phyloP scores from a whole-genome alignment of 2,113 vertebrate species.

The Tragelaphus strepsiceros region DNA sequence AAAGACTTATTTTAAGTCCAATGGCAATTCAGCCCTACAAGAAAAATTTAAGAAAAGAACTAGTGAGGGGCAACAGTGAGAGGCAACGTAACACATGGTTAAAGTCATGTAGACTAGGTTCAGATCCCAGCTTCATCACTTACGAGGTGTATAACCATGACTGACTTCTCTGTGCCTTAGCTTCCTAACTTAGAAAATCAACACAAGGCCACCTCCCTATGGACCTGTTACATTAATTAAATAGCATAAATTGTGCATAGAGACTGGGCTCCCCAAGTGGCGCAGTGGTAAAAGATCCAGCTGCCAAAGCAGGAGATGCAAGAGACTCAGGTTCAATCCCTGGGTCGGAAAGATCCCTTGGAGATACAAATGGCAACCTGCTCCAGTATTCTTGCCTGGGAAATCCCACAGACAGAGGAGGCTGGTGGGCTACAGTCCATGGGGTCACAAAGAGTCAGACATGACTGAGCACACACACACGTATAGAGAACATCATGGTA shows the following conservation, averaged over 20 bases:
- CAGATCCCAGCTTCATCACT: background rate
- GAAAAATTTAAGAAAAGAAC: background rate
- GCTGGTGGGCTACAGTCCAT: background rate
- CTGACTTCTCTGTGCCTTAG: background rate
- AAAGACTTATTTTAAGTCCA: background rate
- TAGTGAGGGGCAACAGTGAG: background rate
- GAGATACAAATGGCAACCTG: background rate
- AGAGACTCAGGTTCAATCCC: background rate
- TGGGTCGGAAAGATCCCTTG: background rate
- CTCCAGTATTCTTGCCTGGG: background rate
- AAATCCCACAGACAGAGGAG: background rate
- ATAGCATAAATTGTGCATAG: background rate
- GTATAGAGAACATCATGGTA: background rate
- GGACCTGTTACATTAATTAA: background rate
- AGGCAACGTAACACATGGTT: rapidly evolving
- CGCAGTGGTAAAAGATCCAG: background rate
- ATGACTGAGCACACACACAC: rapidly evolving
- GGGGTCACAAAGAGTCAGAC: background rate
- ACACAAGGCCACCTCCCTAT: background rate
- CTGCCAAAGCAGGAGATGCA: background rate
- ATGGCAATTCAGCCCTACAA: background rate
- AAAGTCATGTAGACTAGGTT: rapidly evolving
- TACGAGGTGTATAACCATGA: background rate
- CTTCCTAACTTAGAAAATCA: background rate
- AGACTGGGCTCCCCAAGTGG: background rate